Conservation (phyloP, 2,113 vertebrate genomes). For the Hoplias malabaricus region DNA sequence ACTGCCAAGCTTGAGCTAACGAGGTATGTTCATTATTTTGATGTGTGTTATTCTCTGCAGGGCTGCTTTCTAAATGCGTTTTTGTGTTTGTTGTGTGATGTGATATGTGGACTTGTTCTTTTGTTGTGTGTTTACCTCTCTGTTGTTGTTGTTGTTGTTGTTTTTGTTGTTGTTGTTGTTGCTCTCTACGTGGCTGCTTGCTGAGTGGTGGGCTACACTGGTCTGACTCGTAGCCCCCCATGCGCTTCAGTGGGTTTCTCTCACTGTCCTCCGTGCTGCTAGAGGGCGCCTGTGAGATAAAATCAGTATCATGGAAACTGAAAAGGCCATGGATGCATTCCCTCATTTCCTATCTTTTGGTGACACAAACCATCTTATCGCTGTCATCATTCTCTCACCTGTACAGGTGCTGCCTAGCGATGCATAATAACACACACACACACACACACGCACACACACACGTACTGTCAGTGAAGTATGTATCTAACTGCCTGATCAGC, state of each 20-base stretch:
- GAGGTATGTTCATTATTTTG: too few species aligned
- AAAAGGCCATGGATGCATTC: conserved; percentile 46
- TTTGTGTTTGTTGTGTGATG: neutral
- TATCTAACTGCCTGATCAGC: conserved; percentile 17
- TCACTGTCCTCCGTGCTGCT: conserved; percentile 66
- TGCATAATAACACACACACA: neutral
- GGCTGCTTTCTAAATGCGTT: neutral
- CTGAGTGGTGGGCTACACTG: conserved; percentile 69
- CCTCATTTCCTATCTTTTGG: conserved; percentile 41
- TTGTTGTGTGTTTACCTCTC: conserved; percentile 77
- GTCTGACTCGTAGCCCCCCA: conserved; percentile 77
- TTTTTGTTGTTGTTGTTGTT: conserved; percentile 86
- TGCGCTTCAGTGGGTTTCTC: conserved; percentile 82
- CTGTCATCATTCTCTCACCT: neutral
- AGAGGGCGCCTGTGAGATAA: conserved; percentile 70
- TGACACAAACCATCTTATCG: neutral
- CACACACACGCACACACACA: neutral
- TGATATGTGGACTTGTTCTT: neutral
- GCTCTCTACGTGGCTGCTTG: conserved; percentile 82
- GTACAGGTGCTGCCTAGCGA: neutral
- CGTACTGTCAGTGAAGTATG: neutral
- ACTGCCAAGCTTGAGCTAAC: too few species aligned
- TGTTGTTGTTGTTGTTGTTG: too few species aligned
- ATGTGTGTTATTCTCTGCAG: neutral
- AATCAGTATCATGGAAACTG: conserved; percentile 22